Base-by-base conservation (phyloP, 2,888 invertebrate genomes). In the Acheta domesticus region DNA sequence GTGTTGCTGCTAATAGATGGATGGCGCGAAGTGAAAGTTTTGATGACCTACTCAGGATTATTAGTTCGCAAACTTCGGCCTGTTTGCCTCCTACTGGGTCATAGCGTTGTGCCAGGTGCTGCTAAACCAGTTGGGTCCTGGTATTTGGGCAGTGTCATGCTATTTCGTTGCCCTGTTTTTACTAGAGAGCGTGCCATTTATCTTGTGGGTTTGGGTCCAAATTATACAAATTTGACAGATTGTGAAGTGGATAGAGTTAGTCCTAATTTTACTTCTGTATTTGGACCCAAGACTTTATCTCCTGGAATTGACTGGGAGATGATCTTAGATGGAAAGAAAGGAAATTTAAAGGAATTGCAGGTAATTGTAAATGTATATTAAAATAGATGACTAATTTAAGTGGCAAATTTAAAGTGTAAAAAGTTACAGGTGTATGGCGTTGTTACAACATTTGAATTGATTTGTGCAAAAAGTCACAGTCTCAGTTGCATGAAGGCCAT, bases 261-360 rank as follows among this genome's bases (percentile, higher is more conserved):
- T 1, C 89, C 90, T 0, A 88, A 90, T 82, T 89, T 87, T 82
- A 85, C 89, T 0, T 84, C 87, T 1, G 84, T 89, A 20, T 86
- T 90, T 82, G 88, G 87, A 19, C 87, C 88, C 0, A 85, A 88
- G 23, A 85, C 89, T 3, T 83, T 89, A 21, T 87, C 88, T 80
- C 87, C 89, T 14, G 89, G 90, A 82, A 88, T 91, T 48, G 89
- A 91, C 81, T 91, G 91, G 91, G 91, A 91, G 81, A 86, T 88
- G 84, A 88, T 91, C n/a, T 89, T 89, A 85, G 90, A 91, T 36
- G 82, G 82, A 3, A 82, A 82, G 21, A 80, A 79, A 48, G 81
- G 81, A n/a, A 82, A 82, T 74, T 82, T 85, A 16, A 83, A 83
- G 79, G 82, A 83, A 48, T 80, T 85, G 12, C 85, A 84, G 83